A percentile compares a stretch with the other conserved stretches of the same genome.
phyloP scores from a whole-genome alignment of 2,797 vertebrate species.

The Eremophila alpestris region DNA sequence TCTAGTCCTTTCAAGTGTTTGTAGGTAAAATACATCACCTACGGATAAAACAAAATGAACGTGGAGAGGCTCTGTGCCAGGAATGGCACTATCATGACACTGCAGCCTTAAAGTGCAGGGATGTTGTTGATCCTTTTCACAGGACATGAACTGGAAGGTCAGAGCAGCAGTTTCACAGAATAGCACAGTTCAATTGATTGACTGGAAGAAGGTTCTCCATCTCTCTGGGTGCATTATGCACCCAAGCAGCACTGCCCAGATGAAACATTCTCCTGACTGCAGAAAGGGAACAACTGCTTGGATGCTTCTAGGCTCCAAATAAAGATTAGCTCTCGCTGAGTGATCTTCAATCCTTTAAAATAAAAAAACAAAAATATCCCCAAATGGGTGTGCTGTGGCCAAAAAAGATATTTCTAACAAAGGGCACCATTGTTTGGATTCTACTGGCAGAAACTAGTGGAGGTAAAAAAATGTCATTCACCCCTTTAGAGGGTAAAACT shows the following conservation, averaged over 20 bases:
- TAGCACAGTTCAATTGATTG: neutral
- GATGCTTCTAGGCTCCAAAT: neutral
- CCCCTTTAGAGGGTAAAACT: constrained; percentile 36
- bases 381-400: neutral
- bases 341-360: neutral
- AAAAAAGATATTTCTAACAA: neutral
- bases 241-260: neutral
- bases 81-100: neutral
- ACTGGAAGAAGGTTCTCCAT: neutral
- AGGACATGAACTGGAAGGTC: neutral
- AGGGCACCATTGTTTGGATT: neutral
- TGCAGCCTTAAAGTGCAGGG: neutral
- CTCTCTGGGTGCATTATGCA: neutral
- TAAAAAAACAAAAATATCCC: neutral
- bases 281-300: neutral
- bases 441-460: neutral
- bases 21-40: neutral
- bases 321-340: neutral
- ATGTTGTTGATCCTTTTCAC: neutral
- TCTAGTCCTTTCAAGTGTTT: neutral
- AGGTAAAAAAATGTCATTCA: constrained; percentile 30
- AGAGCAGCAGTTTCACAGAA: neutral
- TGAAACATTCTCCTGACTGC: neutral
- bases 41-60: neutral
- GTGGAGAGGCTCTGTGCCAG: neutral